A percentile compares a stretch with the other conserved stretches of the same genome.
Evolutionary conservation across 2,888 invertebrate genomes (phyloP).

Genomic region (Pemphredon lugubris): DNA sequence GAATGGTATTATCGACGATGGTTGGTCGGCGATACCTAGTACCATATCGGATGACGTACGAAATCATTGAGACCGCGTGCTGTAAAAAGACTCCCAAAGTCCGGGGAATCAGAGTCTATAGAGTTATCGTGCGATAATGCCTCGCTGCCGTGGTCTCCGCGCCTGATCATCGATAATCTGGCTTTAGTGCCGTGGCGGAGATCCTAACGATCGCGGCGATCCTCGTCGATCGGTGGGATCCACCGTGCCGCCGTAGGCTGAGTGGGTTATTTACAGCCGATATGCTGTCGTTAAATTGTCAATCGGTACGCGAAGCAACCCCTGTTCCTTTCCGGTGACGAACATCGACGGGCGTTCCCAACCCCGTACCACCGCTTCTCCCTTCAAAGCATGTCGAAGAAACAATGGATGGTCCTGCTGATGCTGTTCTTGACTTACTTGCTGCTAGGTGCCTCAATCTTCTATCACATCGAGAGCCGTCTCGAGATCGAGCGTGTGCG

Average conservation of each 20-base stretch:
- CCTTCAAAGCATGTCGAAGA: constrained; percentile 88
- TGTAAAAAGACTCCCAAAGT: constrained; percentile 31
- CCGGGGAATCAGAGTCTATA: constrained; percentile 34
- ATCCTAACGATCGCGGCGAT: constrained; percentile 18
- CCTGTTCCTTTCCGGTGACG: neutral
- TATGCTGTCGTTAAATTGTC: neutral
- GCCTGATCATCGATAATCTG: constrained; percentile 42
- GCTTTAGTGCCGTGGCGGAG: constrained; percentile 41
- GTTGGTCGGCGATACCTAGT: constrained; percentile 15
- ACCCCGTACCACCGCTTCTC: no score
- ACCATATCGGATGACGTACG: constrained; percentile 32
- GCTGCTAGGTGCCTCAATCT: constrained; percentile 92
- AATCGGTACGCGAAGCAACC: no score
- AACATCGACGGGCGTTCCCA: no score
- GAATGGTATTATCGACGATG: constrained; percentile 10
- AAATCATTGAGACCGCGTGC: neutral
- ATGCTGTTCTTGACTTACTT: constrained; percentile 89
- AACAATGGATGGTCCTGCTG: constrained; percentile 89
- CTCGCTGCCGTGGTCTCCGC: constrained; percentile 14
- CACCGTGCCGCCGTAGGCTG: no score
- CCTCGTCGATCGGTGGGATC: neutral
- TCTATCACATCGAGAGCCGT: constrained; percentile 90
- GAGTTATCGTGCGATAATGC: constrained; percentile 54
- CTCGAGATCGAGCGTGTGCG: constrained; percentile 85
- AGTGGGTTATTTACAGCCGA: no score